Evolutionary conservation across 2,888 invertebrate species (phyloP), one percentile per base, ranked within the genome.

Genomic region (Prionchulus punctatus): DNA sequence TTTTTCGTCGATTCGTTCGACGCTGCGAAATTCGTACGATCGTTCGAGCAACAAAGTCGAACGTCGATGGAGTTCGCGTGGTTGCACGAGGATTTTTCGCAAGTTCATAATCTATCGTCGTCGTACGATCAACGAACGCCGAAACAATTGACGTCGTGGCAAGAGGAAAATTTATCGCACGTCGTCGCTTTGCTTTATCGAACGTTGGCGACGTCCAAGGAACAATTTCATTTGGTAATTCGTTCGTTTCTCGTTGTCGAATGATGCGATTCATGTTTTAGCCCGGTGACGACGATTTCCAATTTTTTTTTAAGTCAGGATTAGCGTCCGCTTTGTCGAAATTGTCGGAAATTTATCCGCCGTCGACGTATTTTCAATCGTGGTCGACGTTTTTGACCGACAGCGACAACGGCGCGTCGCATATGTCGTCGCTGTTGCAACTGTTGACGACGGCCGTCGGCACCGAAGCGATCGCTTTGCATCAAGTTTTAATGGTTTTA

Each of bases 241-340:
- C n/a, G n/a, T n/a, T n/a, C n/a, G n/a, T n/a, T n/a, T n/a, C n/a
- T n/a, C n/a, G n/a, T n/a, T n/a, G n/a, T n/a, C n/a, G n/a, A n/a
- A n/a, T n/a, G n/a, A n/a, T n/a, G n/a, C n/a, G n/a, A n/a, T n/a
- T n/a, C n/a, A n/a, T n/a, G n/a, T n/a, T n/a, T n/a, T n/a, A n/a
- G n/a, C n/a, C n/a, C n/a, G n/a, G n/a, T n/a, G n/a, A n/a, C n/a
- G n/a, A n/a, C n/a, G n/a, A n/a, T n/a, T n/a, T n/a, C 60, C 57
- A 27, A 12, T 31, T 51, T 57, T 60, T 61, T 43, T 74, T 71
- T 59, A 65, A 81, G 77, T 76, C 76, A 65, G 83, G 84, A 0
- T 81, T 80, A 65, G 78, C 80, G 64, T 80, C 84, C 70, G 79
- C 85, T 0, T 73, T 89, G 1, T 79, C 79, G 63, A 69, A 77